These are phyloP conservation scores for Drosophila kanekoi DNA, from an alignment of 2,888 invertebrate genomes.

Conservation along the genomic window DNA sequence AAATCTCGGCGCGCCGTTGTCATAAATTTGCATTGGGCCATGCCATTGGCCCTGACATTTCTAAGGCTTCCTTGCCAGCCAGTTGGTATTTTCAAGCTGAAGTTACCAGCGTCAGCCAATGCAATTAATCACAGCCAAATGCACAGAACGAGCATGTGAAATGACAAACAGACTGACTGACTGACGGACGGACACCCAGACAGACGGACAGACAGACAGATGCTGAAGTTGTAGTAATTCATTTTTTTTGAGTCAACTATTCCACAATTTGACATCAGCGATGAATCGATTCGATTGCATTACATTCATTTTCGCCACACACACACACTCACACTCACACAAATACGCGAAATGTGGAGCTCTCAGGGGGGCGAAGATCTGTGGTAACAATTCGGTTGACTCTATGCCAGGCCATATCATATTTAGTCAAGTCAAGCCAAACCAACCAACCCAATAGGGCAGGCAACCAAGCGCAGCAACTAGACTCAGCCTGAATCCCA, in stretches of 20 bases:
- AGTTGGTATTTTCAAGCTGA: conserved; percentile 39
- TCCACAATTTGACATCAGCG: conserved; percentile 68
- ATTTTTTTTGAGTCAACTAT: conserved; percentile 64
- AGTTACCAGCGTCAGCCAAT: conserved; percentile 68
- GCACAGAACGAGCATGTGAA: conserved; percentile 78
- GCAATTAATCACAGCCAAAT: conserved; percentile 81
- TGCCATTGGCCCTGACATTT: conserved; percentile 80
- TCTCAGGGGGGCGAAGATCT: conserved; percentile 42
- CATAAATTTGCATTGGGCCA: conserved; percentile 78
- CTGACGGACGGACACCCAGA: conserved; percentile 25
- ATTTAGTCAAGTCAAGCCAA: conserved; percentile 61
- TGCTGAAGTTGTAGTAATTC: conserved; percentile 62
- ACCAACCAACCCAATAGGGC: conserved; percentile 45
- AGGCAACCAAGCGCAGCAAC: conserved; percentile 28
- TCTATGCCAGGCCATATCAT: conserved; percentile 74
- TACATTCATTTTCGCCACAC: conserved; percentile 69
- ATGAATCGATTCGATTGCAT: conserved; percentile 50
- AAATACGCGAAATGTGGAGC: conserved; percentile 12
- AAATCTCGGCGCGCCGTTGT: conserved; percentile 73
- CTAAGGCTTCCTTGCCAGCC: conserved; percentile 75
- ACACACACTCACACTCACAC: conserved; percentile 18
- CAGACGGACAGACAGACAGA: conserved; percentile 32
- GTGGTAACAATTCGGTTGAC: conserved; percentile 77
- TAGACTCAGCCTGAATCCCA: conserved; percentile 29
- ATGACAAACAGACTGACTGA: conserved; percentile 62